Percentiles rank a stretch among this genome's conserved stretches.
Evolutionary conservation across 2,797 vertebrate genomes (phyloP).

Genomic region (Enteromius fasciolatus): DNA sequence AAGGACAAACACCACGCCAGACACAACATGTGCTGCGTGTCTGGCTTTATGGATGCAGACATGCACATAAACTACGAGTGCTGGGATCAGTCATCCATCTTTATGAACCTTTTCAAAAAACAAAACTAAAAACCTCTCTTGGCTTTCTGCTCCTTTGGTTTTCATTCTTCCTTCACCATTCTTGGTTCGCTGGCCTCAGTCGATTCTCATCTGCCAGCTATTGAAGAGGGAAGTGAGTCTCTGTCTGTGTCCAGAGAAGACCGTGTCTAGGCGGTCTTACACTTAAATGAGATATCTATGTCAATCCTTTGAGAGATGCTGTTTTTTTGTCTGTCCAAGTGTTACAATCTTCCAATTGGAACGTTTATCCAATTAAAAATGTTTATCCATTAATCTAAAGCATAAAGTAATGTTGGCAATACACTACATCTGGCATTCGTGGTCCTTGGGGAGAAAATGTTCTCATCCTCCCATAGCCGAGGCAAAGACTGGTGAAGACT

Average conservation of each 20-base stretch:
- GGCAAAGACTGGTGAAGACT: neutral
- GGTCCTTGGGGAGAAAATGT: conserved; percentile 5
- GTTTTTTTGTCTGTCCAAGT: neutral
- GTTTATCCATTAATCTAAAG: conserved; percentile 12
- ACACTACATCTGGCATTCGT: conserved; percentile 8
- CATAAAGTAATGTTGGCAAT: conserved; percentile 14
- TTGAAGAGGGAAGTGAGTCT: neutral
- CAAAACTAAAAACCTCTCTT: neutral
- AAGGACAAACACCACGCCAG: neutral
- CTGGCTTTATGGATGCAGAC: neutral
- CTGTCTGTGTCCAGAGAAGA: neutral
- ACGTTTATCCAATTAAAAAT: neutral
- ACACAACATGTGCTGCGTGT: conserved; percentile 10
- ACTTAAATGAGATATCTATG: conserved; percentile 9
- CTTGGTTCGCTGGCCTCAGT: neutral
- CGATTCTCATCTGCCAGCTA: conserved; percentile 2
- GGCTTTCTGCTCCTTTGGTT: neutral
- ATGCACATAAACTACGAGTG: neutral
- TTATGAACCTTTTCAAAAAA: conserved; percentile 14
- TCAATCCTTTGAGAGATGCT: conserved; percentile 14
- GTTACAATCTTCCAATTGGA: conserved; percentile 24
- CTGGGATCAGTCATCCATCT: conserved; percentile 5
- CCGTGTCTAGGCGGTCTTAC: neutral
- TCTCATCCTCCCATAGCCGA: conserved; percentile 7
- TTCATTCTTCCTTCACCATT: neutral